phyloP scores from a whole-genome alignment of 2,113 vertebrate genomes.

The Centrocercus urophasianus region DNA sequence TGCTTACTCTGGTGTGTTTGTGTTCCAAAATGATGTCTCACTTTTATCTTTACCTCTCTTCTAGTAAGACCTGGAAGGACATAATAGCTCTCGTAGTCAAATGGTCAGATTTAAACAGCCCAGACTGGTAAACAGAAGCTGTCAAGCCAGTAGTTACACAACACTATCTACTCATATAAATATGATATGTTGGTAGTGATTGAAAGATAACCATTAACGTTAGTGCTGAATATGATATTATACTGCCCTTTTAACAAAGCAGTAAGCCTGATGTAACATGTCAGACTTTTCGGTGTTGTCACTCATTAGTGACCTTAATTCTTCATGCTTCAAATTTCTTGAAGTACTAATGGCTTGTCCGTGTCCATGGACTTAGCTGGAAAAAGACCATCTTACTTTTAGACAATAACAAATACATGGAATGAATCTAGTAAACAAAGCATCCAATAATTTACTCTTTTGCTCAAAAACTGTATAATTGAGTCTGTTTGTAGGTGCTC shows the following conservation, averaged over 20 bases:
- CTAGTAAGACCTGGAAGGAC: neutral
- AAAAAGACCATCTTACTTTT: neutral
- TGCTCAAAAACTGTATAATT: neutral
- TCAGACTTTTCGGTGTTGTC: neutral
- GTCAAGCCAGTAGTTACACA: neutral
- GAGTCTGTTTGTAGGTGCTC: neutral
- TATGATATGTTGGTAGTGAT: too few relatives aligned
- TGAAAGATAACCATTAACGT: neutral
- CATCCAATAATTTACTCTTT: neutral
- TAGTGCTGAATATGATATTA: neutral
- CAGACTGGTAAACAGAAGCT: neutral
- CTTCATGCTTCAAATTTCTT: neutral
- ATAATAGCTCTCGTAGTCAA: neutral
- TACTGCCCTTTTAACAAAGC: neutral
- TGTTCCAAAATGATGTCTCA: neutral
- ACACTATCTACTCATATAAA: neutral
- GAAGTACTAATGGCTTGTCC: neutral
- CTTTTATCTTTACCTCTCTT: neutral
- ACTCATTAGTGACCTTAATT: neutral
- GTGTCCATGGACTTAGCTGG: neutral
- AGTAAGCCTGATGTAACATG: accelerated
- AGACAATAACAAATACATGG: neutral
- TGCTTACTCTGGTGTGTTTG: neutral
- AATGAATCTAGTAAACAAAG: neutral
- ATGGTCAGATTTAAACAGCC: neutral